Base-by-base conservation (phyloP, 2,113 vertebrate genomes). In the Labeo catla region DNA sequence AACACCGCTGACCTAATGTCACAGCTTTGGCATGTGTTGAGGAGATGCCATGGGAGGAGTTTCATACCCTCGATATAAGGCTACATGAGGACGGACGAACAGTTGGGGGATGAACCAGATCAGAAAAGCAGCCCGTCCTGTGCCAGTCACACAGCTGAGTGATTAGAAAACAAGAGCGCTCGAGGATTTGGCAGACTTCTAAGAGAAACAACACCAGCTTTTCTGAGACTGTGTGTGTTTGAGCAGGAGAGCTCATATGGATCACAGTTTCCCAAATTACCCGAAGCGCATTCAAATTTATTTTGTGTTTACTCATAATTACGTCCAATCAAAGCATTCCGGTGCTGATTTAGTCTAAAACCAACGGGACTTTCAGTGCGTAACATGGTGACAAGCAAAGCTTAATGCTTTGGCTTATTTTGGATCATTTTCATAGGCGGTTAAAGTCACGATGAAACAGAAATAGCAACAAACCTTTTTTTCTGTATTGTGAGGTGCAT, bases 91-190 rank as follows among this genome's bases (percentile, higher is more conserved):
- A 49, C 23, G 16, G 43, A 13, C 43, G 23, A 66, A 34, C 61
- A 81, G 79, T 81, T 81, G 61, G 15, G 4, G 39, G 59, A 81
- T 81, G 15, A 81, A 81, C 21, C 39, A 49, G 45, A 50, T 66
- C 19, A 47, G 39, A 81, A 65, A 81, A 65, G 54, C 59, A 39
- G 59, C 65, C 59, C 3, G 1, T 47, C 43, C 61, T 65, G 59
- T 81, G 59, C 79, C 61, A 81, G 43, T n/a, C 39, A 36, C n/a
- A 81, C 79, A 81, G 59, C 39, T 65, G 59, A 81, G 59, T 28
- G 61, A 49, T 66, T 66, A 34, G 79, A 81, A 81, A 65, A 81
- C 59, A 66, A 65, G 79, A 66, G 79, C 59, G 23, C 23, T 68
- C 8, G 3, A 81, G 61, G 59, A 81, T 81, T 50, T 81, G 79